Base-by-base conservation (phyloP, 2,888 invertebrate genomes). In the Zhuqinia jingwanae region DNA sequence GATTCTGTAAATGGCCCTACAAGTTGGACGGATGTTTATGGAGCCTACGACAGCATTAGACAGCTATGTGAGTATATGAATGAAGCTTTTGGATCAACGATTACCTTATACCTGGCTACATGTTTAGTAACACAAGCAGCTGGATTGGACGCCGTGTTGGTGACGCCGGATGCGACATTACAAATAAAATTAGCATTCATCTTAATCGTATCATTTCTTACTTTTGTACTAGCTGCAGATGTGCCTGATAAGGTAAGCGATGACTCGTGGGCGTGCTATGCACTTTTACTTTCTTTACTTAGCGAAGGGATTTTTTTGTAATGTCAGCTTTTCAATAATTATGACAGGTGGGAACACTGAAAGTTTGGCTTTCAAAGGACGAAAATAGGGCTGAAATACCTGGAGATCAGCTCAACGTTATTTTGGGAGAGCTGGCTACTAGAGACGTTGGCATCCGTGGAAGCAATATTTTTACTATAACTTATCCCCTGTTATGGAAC, bases 381-480 rank as follows among this genome's bases (percentile, higher is more conserved):
- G 53, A 65, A 15, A 79, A 79, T 36, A n/a, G 68, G 17, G n/a
- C 15, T 11, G 50, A 42, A 13, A 27, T 79, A 50, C 68, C 79
- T 17, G 1, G 17, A n/a, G 68, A 79, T 53, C 50, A 79, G 25
- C 20, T 68, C 27, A 36, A 45, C 20, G 15, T 78, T 13, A 47
- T 79, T 20, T 36, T 79, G 27, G n/a, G 30, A 15, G 79, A 79
- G 36, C 2, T 79, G n/a, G 27, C 36, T 1, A 15, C 27, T 6
- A 20, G 65, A 5, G 30, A n/a, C 0, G 42, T 79, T 5, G 79
- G 65, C 0, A 79, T 79, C 65, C 56, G 53, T 10, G 79, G 79
- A n/a, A 68, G 68, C 30, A 68, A 79, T 53, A 53, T 68, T 10
- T 65, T 79, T 30, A 68, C 79, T 3, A 20, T 79, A 6, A 79